A percentile compares a stretch with the other conserved stretches of the same genome.
Conservation (phyloP, 2,888 invertebrate species). For the Oxytorus armatus region DNA sequence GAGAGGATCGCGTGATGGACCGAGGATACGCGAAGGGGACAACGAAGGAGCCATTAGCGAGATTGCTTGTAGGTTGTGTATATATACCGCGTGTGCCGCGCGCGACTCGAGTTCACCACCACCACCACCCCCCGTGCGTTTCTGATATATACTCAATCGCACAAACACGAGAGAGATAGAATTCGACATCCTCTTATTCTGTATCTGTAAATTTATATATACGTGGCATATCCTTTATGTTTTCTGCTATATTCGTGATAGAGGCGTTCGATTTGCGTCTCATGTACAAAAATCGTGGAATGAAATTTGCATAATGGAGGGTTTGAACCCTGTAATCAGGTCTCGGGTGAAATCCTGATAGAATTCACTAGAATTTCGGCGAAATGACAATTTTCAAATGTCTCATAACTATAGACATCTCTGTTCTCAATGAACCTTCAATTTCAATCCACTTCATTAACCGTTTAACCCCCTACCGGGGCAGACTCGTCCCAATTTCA, state of each 20-base stretch:
- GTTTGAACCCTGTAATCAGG: not conserved
- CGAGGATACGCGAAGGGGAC: constrained; percentile 74
- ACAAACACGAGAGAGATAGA: constrained; percentile 55
- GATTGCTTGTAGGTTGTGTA: constrained; percentile 78
- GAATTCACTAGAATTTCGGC: not conserved
- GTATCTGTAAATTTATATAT: constrained; percentile 50
- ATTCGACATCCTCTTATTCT: constrained; percentile 63
- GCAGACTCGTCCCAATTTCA: no score
- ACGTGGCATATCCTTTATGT: constrained; percentile 36
- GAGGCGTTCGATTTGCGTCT: constrained; percentile 10
- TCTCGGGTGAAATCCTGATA: not conserved
- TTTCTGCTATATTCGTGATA: not conserved
- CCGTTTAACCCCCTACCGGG: not conserved
- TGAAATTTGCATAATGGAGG: constrained; percentile 27
- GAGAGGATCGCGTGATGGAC: constrained; percentile 69
- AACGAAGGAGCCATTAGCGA: constrained; percentile 80
- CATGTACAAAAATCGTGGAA: constrained; percentile 8
- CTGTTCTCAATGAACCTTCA: not conserved
- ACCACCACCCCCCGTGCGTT: constrained; percentile 23
- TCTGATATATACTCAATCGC: constrained; percentile 41
- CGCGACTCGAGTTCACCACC: constrained; percentile 49
- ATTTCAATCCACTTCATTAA: not conserved
- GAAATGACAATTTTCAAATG: not conserved
- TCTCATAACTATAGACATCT: not conserved
- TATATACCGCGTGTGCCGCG: constrained; percentile 65